Conservation (phyloP, 2,797 vertebrate species). For the Aphelocoma californica region DNA sequence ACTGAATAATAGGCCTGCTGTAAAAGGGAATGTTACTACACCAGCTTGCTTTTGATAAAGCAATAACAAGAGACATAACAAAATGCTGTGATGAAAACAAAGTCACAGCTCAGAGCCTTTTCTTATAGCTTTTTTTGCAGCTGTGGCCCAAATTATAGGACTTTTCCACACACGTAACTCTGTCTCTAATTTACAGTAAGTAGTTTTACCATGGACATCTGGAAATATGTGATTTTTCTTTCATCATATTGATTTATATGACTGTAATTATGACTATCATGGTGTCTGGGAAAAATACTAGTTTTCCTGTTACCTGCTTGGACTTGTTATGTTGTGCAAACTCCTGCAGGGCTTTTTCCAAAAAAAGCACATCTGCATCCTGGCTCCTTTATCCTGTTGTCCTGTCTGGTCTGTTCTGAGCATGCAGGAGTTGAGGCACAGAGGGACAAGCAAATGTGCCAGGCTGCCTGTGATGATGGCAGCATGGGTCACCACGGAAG, state of each 20-base stretch:
- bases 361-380: neutral
- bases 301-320: slow-evolving; percentile 60
- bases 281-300: slow-evolving; percentile 61
- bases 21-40: slow-evolving; percentile 41
- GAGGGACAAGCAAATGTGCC: neutral
- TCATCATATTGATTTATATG: slow-evolving; percentile 77
- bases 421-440: neutral
- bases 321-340: slow-evolving; percentile 43
- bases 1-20: slow-evolving; percentile 41
- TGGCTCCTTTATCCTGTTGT: neutral
- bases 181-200: slow-evolving; percentile 69
- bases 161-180: slow-evolving; percentile 59
- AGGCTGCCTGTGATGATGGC: neutral
- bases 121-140: slow-evolving; percentile 67
- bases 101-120: slow-evolving; percentile 64
- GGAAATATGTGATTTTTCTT: slow-evolving; percentile 73
- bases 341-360: neutral
- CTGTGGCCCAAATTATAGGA: slow-evolving; percentile 68
- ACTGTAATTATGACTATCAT: slow-evolving; percentile 76
- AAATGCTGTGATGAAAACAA: slow-evolving; percentile 67
- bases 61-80: slow-evolving; percentile 34
- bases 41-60: slow-evolving; percentile 41
- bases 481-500: accelerated
- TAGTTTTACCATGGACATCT: slow-evolving; percentile 63
- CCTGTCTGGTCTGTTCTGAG: neutral